Percentiles rank a stretch among this genome's conserved stretches.
These are phyloP conservation scores for Leptodactylus fuscus DNA, from an alignment of 2,113 vertebrate genomes.

Conservation along the genomic window DNA sequence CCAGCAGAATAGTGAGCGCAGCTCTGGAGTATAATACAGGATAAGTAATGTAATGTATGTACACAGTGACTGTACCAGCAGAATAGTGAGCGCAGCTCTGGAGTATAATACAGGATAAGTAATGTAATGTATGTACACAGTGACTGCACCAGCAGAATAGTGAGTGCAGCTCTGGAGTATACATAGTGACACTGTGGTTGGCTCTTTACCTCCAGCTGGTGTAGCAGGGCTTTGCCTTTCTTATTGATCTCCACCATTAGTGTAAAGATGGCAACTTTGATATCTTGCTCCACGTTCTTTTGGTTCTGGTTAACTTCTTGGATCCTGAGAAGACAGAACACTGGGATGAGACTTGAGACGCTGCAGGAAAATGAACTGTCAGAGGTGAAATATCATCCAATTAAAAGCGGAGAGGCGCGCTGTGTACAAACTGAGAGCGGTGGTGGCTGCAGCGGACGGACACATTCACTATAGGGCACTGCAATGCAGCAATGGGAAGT, in stretches of 20 bases:
- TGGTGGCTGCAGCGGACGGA: not conserved
- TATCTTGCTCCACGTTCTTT: slow-evolving; percentile 93
- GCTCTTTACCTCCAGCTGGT: slow-evolving; percentile 89
- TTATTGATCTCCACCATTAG: slow-evolving; percentile 98
- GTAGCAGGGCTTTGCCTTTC: slow-evolving; percentile 94
- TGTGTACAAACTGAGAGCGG: not conserved
- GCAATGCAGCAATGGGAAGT: slow-evolving; percentile 46
- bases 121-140: not conserved
- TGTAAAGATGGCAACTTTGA: slow-evolving; percentile 96
- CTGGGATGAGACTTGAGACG: not conserved
- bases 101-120: not conserved
- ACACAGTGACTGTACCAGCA: not conserved
- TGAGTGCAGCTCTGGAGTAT: not conserved
- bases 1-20: not conserved
- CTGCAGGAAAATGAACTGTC: not conserved
- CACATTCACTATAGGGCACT: slow-evolving; percentile 3
- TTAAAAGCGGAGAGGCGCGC: not conserved
- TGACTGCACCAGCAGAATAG: not conserved
- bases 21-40: not conserved
- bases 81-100: not conserved
- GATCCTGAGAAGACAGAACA: slow-evolving; percentile 77
- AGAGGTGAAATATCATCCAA: not conserved
- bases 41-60: not conserved
- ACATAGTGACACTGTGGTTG: not conserved
- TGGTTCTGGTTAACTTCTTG: slow-evolving; percentile 96